Percentiles rank a stretch among this genome's conserved stretches.
Conservation (phyloP, 2,797 vertebrate genomes). For the Diplodus sargus region DNA sequence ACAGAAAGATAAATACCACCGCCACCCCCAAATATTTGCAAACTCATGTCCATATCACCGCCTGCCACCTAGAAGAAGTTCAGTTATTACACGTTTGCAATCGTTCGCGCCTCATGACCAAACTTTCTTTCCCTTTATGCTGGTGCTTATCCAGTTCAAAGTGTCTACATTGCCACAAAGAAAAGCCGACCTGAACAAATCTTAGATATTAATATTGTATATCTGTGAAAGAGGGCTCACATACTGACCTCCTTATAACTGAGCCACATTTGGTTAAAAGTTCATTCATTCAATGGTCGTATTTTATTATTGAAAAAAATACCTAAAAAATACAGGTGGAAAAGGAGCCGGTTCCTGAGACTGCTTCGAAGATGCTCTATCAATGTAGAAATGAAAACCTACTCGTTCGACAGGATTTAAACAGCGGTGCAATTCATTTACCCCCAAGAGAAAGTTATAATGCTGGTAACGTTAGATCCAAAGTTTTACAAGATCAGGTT, state of each 20-base stretch:
- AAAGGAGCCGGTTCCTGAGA: background rate
- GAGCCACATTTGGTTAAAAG: background rate
- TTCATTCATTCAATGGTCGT: background rate
- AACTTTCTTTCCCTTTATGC: background rate
- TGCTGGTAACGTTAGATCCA: background rate
- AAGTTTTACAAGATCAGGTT: background rate
- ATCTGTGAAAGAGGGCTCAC: background rate
- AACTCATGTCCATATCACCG: background rate
- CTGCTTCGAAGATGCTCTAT: background rate
- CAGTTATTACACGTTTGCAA: background rate
- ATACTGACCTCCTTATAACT: background rate
- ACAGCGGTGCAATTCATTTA: background rate
- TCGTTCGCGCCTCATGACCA: background rate
- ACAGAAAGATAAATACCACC: background rate
- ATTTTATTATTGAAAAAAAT: background rate
- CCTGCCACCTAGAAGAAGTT: background rate
- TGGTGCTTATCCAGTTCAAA: background rate
- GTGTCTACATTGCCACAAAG: background rate
- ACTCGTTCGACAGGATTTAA: background rate
- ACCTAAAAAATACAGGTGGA: background rate
- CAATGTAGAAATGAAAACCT: background rate
- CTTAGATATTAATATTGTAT: background rate
- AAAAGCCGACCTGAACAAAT: background rate
- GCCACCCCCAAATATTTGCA: background rate
- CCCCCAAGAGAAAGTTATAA: background rate